phyloP scores from a whole-genome alignment of 2,113 vertebrate species.

The Vidua macroura region DNA sequence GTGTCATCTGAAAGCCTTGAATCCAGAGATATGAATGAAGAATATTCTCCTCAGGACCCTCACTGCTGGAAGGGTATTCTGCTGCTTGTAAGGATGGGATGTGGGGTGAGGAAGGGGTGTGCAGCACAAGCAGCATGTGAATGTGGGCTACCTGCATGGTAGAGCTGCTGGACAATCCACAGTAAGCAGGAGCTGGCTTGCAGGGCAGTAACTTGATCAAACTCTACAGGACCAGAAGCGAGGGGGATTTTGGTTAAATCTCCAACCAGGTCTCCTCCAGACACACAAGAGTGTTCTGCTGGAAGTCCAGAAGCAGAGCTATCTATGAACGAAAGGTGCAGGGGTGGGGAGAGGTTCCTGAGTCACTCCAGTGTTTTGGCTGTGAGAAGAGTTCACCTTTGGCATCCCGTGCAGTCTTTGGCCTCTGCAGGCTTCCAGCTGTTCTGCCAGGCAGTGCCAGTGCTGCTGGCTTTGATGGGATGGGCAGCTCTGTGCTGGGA shows the following conservation, averaged over 20 bases:
- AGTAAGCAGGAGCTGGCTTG: not conserved
- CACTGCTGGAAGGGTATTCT: not conserved
- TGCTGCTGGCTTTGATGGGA: not conserved
- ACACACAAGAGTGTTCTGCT: not conserved
- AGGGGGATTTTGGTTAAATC: not conserved
- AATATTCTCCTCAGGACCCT: not conserved
- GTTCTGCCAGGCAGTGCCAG: not conserved
- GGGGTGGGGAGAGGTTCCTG: not conserved
- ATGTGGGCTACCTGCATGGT: not conserved
- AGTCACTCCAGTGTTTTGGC: not conserved
- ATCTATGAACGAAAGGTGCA: not conserved
- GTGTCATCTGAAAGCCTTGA: not conserved
- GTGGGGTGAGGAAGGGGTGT: not conserved
- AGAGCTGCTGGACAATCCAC: not conserved
- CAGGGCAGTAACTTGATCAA: not conserved
- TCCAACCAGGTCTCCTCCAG: not conserved
- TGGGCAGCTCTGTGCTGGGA: not conserved
- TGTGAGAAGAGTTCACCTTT: not conserved
- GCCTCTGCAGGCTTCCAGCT: not conserved
- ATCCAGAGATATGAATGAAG: not conserved
- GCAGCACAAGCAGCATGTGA: rapidly evolving
- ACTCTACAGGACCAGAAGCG: not conserved
- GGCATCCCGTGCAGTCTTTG: not conserved
- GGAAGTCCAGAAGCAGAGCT: not conserved
- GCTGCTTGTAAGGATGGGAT: not conserved